A percentile compares a stretch with the other conserved stretches of the same genome.
These are phyloP conservation scores for Zaprionus davidi DNA, from an alignment of 1,140 invertebrate species.

Conservation along the genomic window DNA sequence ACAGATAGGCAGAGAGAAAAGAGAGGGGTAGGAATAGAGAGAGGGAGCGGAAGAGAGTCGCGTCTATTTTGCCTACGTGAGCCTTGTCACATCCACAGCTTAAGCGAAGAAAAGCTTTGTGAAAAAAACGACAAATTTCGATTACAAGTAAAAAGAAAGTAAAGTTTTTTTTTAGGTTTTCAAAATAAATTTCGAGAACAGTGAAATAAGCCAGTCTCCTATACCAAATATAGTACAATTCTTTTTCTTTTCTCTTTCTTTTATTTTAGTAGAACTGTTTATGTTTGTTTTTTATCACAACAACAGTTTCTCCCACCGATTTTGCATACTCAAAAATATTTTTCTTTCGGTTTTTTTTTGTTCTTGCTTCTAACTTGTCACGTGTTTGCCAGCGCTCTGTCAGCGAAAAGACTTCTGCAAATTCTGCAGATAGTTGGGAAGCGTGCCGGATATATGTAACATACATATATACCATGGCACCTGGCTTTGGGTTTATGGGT, in stretches of 20 bases:
- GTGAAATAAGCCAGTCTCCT: not conserved
- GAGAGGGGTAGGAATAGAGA: too few species aligned
- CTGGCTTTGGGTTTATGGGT: constrained; percentile 38
- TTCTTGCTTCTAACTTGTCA: constrained; percentile 28
- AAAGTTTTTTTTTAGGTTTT: constrained; percentile 10
- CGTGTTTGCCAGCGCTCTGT: constrained; percentile 27
- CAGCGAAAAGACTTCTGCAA: constrained; percentile 32
- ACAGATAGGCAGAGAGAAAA: not conserved
- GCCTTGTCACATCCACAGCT: constrained; percentile 15
- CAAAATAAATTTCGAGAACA: constrained; percentile 21
- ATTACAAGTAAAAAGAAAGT: constrained; percentile 52
- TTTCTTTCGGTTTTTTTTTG: not conserved
- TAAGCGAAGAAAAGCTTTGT: not conserved
- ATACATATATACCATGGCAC: not conserved
- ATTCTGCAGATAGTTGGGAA: constrained; percentile 36
- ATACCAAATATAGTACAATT: not conserved
- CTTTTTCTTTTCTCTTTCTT: not conserved
- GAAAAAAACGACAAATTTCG: constrained; percentile 19
- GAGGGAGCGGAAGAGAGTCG: not conserved
- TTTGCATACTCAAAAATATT: constrained; percentile 17
- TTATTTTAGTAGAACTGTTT: constrained; percentile 13
- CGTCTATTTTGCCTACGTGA: constrained; percentile 34
- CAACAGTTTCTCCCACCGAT: constrained; percentile 28
- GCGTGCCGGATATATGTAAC: constrained; percentile 11
- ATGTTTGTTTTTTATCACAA: too few species aligned